Base-by-base conservation (phyloP, 2,113 vertebrate genomes). In the Ctenomys sociabilis region DNA sequence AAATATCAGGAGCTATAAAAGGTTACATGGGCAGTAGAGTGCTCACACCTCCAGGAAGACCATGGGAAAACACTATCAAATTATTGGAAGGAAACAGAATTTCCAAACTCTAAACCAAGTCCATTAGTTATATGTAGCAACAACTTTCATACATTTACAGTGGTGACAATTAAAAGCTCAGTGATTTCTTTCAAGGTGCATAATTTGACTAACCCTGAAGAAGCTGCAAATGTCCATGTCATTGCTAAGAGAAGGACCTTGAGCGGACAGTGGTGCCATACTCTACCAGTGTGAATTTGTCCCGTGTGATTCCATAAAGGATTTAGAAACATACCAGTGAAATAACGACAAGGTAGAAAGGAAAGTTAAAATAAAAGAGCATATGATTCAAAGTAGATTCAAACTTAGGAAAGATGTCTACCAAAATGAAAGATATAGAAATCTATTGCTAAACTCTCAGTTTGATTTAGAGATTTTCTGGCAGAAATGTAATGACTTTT, bases 401-500 rank as follows among this genome's bases (percentile, higher is more conserved):
- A 86, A 88, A 72, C 84, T 37, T 59, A 37, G 83, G 57, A 59
- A 54, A 80, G 40, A 68, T 86, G 16, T 68, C 77, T 87, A 63
- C 59, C 5, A 35, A 49, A 85, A 82, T 17, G n/a, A 87, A 77
- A 63, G 72, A 45, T 7, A 8, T 1, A 21, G 45, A 63, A 63
- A 85, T 30, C 8, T 54, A n/a, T 35, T 49, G 17, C 78, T 64
- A 92, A 75, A n/a, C 19, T 57, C 40, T 37, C 81, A n/a, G 43
- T 93, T 88, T 89, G 66, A 24, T 57, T 94, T 45, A 43, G 89
- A 86, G 66, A 30, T 82, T 89, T n/a, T 24, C n/a, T 84, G 37
- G 61, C 52, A 82, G 22, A 52, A 96, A 91, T 91, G 81, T 91
- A 78, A 59, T 88, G 90, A 96, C 57, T 80, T 90, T 72, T 61